Base-by-base conservation (phyloP, 2,797 vertebrate species). In the Lacerta viridis region DNA sequence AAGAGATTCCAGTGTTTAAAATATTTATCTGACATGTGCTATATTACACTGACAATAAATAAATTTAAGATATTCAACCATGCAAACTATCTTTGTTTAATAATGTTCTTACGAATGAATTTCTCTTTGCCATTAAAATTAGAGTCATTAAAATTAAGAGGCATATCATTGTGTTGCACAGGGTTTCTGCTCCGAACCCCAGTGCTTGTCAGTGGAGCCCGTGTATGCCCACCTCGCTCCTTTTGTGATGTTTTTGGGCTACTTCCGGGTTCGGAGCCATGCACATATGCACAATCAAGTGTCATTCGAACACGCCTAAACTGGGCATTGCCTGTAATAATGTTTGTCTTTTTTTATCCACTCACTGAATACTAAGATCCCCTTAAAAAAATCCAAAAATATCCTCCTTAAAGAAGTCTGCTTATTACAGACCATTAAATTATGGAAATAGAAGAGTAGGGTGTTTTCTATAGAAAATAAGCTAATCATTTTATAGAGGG, bases 1-100 rank as follows among this genome's bases (percentile, higher is more conserved):
- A 43, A 1, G 33, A 89, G 4, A 91, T 79, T 89, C 17, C 18
- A 76, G 25, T n/a, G 17, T 36, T 83, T 88, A 87, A 83, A 61
- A 5, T 23, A 71, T 15, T 87, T 76, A 83, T 36, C 25, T 7
- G 55, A 78, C 18, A 81, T 86, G 81, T 87, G 80, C 3, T 10
- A 20, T 1, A 82, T 0, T 0, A 80, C 84, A 80, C 69, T 17
- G 68, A 41, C 43, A 85, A 92, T 61, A 46, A 90, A 92, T 83
- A 88, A 64, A 7, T 10, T 80, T 69, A 69, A 76, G 66, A 85
- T 41, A 78, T 13, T 3, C 23, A 7, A 61, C n/a, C 50, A 7
- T 71, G 9, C 50, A 85, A 41, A 33, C 71, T 85, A 64, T 85
- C 17, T 36, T 75, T 15, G 13, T 25, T 33, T 71, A 76, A 85